A percentile compares a stretch with the other conserved stretches of the same genome.
Conservation (phyloP, 2,888 invertebrate species). For the Coelopa pilipes region DNA sequence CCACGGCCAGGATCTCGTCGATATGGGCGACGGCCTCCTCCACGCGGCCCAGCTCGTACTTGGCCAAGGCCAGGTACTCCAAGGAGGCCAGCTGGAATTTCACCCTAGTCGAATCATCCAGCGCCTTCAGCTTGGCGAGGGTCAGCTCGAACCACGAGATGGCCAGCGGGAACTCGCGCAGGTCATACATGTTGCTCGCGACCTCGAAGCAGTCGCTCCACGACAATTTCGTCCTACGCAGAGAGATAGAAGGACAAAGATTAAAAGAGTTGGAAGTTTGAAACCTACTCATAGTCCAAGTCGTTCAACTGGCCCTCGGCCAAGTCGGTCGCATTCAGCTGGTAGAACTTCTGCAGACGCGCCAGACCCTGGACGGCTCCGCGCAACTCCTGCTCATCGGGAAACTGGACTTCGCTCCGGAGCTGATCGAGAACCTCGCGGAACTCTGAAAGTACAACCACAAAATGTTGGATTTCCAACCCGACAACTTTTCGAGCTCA, state of each 20-base stretch:
- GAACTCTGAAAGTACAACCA: too few relatives aligned
- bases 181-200: constrained; percentile 50
- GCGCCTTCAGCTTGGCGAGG: constrained; percentile 19
- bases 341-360: constrained; percentile 90
- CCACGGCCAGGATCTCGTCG: constrained; percentile 38
- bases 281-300: constrained; percentile 76
- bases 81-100: constrained; percentile 42
- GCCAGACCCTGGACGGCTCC: constrained; percentile 92
- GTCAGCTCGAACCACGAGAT: constrained; percentile 49
- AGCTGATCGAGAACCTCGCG: too few relatives aligned
- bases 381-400: constrained; percentile 86
- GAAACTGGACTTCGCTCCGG: constrained; percentile 59
- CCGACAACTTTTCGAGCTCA: too few relatives aligned
- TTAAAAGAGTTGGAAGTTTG: constrained; percentile 48
- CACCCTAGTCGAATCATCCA: not conserved
- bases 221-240: constrained; percentile 35
- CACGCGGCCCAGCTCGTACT: constrained; percentile 48
- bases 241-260: not conserved
- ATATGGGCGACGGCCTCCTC: constrained; percentile 42
- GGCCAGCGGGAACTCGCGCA: constrained; percentile 38
- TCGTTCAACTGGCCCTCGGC: constrained; percentile 84
- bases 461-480: too few relatives aligned
- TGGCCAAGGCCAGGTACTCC: constrained; percentile 51
- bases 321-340: constrained; percentile 82
- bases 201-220: constrained; percentile 54